Conservation (phyloP, 2,113 vertebrate species). For the Sitta europaea region DNA sequence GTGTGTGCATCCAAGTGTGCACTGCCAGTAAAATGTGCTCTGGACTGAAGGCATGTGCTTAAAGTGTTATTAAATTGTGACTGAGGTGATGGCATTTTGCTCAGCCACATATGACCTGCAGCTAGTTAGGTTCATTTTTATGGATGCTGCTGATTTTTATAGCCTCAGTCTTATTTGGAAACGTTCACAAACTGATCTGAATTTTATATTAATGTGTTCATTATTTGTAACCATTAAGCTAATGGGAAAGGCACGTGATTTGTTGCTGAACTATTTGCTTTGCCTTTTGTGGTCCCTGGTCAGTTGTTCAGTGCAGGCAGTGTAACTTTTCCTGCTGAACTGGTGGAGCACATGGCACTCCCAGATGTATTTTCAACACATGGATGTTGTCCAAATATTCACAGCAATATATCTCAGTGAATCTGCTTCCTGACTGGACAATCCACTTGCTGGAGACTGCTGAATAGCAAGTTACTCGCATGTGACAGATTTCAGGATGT, state of each 20-base stretch:
- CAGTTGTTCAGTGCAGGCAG: not conserved
- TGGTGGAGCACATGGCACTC: not conserved
- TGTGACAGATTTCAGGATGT: constrained; percentile 17
- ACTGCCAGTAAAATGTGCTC: constrained; percentile 1
- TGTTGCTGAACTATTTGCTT: not conserved
- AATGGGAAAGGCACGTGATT: not conserved
- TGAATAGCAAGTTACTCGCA: constrained; percentile 20
- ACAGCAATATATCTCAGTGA: constrained; percentile 31
- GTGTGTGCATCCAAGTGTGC: constrained; percentile 49
- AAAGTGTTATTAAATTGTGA: constrained; percentile 26
- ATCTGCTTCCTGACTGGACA: constrained; percentile 52
- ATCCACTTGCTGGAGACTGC: constrained; percentile 4
- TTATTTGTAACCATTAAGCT: not conserved
- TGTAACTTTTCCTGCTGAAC: not conserved
- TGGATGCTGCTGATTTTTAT: constrained; percentile 3
- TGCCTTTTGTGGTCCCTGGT: not conserved
- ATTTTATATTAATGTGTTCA: not conserved
- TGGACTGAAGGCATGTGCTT: not conserved
- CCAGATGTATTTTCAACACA: constrained; percentile 30
- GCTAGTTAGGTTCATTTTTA: constrained; percentile 29
- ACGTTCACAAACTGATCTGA: not conserved
- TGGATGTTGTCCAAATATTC: constrained; percentile 52
- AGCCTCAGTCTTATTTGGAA: not conserved
- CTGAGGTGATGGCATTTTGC: constrained; percentile 22
- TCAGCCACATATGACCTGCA: not conserved